Conservation (phyloP, 2,113 vertebrate genomes). For the Capricornis sumatraensis region DNA sequence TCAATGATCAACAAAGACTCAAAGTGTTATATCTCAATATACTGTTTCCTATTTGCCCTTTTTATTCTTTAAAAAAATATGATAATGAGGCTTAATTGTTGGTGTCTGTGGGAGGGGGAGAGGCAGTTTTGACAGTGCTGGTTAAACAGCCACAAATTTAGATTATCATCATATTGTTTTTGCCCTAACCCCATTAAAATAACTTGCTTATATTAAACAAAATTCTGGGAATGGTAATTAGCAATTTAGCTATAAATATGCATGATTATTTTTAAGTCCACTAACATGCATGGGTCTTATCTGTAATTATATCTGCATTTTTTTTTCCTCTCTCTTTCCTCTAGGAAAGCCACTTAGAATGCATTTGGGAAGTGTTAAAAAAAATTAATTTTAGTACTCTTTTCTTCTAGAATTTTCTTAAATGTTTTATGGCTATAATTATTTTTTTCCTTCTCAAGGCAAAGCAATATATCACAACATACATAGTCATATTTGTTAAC, state of each 20-base stretch:
- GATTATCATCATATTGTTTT: slow-evolving; percentile 40
- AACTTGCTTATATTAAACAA: slow-evolving; percentile 44
- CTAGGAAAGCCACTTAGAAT: slow-evolving; percentile 46
- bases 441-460: slow-evolving; percentile 21
- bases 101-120: not conserved
- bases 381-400: slow-evolving; percentile 30
- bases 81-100: slow-evolving; percentile 26
- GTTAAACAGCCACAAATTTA: slow-evolving; percentile 33
- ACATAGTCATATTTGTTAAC: slow-evolving; percentile 5
- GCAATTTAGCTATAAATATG: slow-evolving; percentile 49
- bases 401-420: slow-evolving; percentile 41
- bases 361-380: slow-evolving; percentile 33
- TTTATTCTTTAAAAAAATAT: slow-evolving; percentile 27
- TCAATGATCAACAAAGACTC: not conserved
- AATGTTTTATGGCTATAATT: slow-evolving; percentile 35
- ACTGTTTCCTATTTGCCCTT: not conserved
- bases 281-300: slow-evolving; percentile 29
- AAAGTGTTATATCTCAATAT: slow-evolving; percentile 9
- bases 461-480: not conserved
- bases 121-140: not conserved
- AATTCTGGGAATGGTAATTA: slow-evolving; percentile 40
- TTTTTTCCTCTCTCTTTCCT: not conserved
- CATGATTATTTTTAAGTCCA: slow-evolving; percentile 54
- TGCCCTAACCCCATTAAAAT: slow-evolving; percentile 42
- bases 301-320: slow-evolving; percentile 50